These are phyloP conservation scores for Pristionchus maxplancki DNA, from an alignment of 2,888 invertebrate genomes.

Conservation along the genomic window DNA sequence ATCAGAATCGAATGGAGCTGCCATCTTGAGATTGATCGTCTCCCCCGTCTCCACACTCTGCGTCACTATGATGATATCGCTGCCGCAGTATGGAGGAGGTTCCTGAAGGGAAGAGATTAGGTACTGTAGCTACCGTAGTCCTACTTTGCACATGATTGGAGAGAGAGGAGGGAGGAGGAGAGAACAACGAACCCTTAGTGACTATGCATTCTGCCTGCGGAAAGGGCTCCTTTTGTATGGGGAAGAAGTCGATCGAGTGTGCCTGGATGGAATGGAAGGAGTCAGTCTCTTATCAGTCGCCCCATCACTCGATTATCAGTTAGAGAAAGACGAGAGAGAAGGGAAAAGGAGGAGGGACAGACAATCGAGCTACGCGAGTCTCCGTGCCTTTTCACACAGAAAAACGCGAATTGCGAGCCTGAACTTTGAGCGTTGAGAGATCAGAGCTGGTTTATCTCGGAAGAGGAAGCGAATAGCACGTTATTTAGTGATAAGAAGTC, in stretches of 20 bases:
- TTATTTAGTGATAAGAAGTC: constrained; percentile 4
- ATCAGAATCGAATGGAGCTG: constrained; percentile 42
- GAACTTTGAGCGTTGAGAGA: constrained; percentile 38
- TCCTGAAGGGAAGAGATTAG: background rate
- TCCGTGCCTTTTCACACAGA: background rate
- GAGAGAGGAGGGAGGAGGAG: background rate
- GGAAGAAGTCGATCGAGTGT: background rate
- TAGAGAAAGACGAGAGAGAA: constrained; percentile 9
- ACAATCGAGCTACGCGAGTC: background rate
- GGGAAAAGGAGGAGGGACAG: background rate
- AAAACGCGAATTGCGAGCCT: background rate
- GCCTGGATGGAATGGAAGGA: background rate
- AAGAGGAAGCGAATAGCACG: background rate
- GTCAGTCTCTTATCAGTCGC: background rate
- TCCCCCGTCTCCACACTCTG: constrained; percentile 25
- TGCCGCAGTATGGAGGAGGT: constrained; percentile 30
- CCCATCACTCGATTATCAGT: background rate
- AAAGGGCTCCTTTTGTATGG: background rate
- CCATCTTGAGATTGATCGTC: constrained; percentile 47
- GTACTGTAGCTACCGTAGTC: background rate
- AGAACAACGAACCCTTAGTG: constrained; percentile 5
- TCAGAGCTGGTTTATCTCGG: constrained; percentile 21
- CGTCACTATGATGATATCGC: constrained; percentile 43
- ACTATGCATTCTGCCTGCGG: background rate
- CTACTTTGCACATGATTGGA: constrained; percentile 4